These are phyloP conservation scores for Tolmerus cingulatus DNA, from an alignment of 2,888 invertebrate species.

Conservation along the genomic window DNA sequence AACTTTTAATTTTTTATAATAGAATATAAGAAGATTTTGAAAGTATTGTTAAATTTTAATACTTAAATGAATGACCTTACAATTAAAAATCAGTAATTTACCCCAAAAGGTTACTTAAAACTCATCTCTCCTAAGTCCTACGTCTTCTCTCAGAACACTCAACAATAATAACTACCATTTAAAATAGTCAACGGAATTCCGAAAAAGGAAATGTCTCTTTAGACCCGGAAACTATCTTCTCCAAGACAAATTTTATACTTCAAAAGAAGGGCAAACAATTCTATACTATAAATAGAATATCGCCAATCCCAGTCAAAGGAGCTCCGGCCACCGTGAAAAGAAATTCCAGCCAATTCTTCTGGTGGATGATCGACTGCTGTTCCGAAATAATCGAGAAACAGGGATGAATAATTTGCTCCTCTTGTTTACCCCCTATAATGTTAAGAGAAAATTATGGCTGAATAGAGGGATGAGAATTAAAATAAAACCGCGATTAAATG, in stretches of 20 bases:
- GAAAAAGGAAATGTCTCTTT: background rate
- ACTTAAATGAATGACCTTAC: background rate
- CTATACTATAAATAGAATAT: background rate
- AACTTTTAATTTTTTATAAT: too few species aligned
- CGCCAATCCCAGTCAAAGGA: background rate
- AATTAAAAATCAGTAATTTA: background rate
- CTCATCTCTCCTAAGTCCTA: background rate
- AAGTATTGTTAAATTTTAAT: background rate
- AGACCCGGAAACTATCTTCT: background rate
- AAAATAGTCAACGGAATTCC: background rate
- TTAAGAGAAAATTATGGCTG: background rate
- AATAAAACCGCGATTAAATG: background rate
- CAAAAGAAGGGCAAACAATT: background rate
- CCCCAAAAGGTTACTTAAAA: background rate
- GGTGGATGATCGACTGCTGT: background rate
- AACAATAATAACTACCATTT: background rate
- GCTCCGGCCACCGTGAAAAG: background rate
- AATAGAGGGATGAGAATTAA: background rate
- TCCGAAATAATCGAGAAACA: constrained; percentile 11
- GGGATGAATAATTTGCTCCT: constrained; percentile 5
- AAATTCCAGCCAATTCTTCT: background rate
- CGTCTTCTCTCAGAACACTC: background rate
- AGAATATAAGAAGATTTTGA: too few species aligned
- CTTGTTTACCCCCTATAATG: constrained; percentile 9
- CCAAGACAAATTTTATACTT: background rate